Evolutionary conservation across 2,797 vertebrate species (phyloP).

Genomic region (Eulemur rubriventer): DNA sequence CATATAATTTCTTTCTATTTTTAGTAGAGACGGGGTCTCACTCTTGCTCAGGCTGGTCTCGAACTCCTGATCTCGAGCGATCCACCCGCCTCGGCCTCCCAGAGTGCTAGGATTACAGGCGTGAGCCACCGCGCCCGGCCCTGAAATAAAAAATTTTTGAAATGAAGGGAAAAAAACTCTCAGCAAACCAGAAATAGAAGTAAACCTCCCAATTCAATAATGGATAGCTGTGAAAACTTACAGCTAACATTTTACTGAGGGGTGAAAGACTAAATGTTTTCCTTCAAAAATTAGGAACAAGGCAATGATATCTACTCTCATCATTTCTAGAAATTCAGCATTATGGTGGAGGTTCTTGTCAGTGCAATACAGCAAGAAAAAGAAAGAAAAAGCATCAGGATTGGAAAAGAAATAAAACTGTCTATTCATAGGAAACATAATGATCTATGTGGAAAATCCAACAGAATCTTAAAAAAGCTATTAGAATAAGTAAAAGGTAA

Average conservation of each 20-base stretch:
- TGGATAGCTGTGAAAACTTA: neutral
- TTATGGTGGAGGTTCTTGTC: neutral
- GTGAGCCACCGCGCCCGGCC: no score
- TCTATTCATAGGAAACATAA: neutral
- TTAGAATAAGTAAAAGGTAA: neutral
- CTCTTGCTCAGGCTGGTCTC: no score
- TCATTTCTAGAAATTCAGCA: neutral
- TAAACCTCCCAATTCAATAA: neutral
- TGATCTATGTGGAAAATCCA: neutral
- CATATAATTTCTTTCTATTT: no score
- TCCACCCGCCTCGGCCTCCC: no score
- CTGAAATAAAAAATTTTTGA: no score
- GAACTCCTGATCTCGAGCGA: no score
- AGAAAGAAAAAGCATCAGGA: neutral
- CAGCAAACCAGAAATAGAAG: neutral
- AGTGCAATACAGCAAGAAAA: neutral
- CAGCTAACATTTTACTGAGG: neutral
- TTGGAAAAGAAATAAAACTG: neutral
- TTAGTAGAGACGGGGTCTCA: no score
- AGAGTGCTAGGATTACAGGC: no score
- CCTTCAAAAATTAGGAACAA: neutral
- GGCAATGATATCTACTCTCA: neutral
- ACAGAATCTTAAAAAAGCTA: neutral
- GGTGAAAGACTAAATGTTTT: neutral
- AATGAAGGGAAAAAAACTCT: neutral